phyloP scores from a whole-genome alignment of 2,797 vertebrate genomes.

The Gallinago nigripennis region DNA sequence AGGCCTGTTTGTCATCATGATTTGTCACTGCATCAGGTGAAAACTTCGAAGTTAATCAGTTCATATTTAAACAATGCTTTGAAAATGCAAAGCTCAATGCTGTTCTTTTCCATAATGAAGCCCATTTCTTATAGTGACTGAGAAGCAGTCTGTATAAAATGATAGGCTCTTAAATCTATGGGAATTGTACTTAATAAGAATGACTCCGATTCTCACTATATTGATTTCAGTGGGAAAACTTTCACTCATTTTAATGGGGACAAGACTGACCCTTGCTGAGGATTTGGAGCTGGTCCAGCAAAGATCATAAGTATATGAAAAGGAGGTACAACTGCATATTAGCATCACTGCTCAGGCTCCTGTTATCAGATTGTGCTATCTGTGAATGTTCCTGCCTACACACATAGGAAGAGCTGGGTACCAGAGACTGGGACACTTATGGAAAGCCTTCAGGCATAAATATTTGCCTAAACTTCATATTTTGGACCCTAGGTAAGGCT shows the following conservation, averaged over 20 bases:
- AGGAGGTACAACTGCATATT: neutral
- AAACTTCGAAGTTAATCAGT: slow-evolving; percentile 51
- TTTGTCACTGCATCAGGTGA: slow-evolving; percentile 39
- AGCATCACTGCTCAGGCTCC: neutral
- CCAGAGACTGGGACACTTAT: neutral
- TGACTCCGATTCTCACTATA: slow-evolving; percentile 32
- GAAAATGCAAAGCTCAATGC: slow-evolving; percentile 24
- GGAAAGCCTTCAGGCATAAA: neutral
- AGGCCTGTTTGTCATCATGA: slow-evolving; percentile 1
- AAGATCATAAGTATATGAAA: neutral
- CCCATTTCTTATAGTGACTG: slow-evolving; percentile 49
- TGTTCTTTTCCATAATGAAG: slow-evolving; percentile 13
- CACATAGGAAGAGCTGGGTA: rapidly evolving
- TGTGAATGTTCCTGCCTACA: neutral
- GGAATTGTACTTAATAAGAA: slow-evolving; percentile 31
- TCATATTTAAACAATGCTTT: slow-evolving; percentile 46
- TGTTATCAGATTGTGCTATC: neutral
- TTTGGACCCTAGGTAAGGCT: neutral
- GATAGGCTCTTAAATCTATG: slow-evolving; percentile 37
- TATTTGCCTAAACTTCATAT: neutral
- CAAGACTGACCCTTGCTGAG: neutral
- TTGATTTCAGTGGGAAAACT: slow-evolving; percentile 46
- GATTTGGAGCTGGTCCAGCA: slow-evolving; percentile 18
- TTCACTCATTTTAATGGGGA: slow-evolving; percentile 47
- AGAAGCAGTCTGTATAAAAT: slow-evolving; percentile 41